Evolutionary conservation across 2,113 vertebrate species (phyloP), one percentile per base, ranked within the genome.

Genomic region (Silurus glanis): DNA sequence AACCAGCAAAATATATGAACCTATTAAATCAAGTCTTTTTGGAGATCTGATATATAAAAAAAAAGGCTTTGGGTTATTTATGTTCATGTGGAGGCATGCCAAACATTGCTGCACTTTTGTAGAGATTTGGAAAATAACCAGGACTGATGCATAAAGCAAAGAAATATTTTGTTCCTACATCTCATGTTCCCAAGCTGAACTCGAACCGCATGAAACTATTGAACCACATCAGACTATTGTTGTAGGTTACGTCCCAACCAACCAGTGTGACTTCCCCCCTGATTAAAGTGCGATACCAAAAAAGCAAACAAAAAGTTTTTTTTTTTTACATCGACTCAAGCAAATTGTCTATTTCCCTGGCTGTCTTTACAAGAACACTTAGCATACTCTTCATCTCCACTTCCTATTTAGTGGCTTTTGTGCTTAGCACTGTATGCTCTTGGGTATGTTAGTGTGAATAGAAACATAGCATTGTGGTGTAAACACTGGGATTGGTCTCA

Each of bases 271-370:
- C 71, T 53, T 83, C 67, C 53, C 8, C 21, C 55, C 67, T 83
- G 82, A 83, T 74, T 83, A 74, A 72, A 83, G 28, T 10, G 25
- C 74, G 45, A 51, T 83, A 76, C 72, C 59, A 25, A 66, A 79
- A 83, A 45, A 85, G 86, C 88, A 86, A 59, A 84, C 83, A 58
- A 79, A 25, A 71, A 7, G 51, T 23, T 59, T 56, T 83, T 56
- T 85, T 7, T 62, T 58, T 71, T 53, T 51, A 64, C 75, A 21
- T 82, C 53, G 45, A 37, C 67, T 83, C 64, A 71, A 82, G 51
- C 85, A 82, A 89, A 87, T 87, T 45, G 66, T 80, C 64, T 78
- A 84, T 78, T 84, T 87, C 78, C 71, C 37, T 58, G 47, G 25
- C 19, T 56, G 51, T 72, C 47, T 14, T 45, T 85, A 67, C 17